Conservation (phyloP, 2,888 invertebrate species). For the Spilarctia lutea region DNA sequence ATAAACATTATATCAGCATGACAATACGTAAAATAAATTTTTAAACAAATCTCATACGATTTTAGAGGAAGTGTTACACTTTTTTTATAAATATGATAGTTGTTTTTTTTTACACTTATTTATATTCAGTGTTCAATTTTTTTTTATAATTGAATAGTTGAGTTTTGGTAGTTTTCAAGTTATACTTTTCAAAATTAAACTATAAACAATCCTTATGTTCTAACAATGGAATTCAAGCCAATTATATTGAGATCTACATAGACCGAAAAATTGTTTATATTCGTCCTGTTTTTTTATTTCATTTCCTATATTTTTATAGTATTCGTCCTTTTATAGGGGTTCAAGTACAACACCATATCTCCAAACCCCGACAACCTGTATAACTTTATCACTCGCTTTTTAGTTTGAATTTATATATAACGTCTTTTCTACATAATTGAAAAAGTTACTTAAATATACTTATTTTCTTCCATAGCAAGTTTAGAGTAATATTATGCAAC, state of each 20-base stretch:
- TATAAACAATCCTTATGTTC: not conserved
- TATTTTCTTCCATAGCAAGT: not conserved
- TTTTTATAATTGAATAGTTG: too few species aligned
- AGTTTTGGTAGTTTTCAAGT: too few species aligned
- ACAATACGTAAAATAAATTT: not conserved
- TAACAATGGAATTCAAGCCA: not conserved
- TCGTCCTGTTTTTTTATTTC: not conserved
- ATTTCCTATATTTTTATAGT: too few species aligned
- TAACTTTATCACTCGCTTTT: not conserved
- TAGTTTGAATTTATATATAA: not conserved
- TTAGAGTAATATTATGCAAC: not conserved
- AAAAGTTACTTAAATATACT: not conserved
- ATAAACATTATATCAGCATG: not conserved
- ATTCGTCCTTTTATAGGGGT: fast-evolving
- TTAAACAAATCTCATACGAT: not conserved
- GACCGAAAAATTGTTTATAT: not conserved
- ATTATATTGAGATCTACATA: not conserved
- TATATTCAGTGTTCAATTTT: not conserved
- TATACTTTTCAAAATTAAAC: too few species aligned
- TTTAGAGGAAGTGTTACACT: constrained; percentile 1
- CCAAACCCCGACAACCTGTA: not conserved
- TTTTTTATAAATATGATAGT: too few species aligned
- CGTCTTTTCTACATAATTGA: not conserved
- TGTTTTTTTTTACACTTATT: not conserved
- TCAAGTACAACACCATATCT: not conserved